Base-by-base conservation (phyloP, 2,888 invertebrate genomes). In the Melieria crassipennis region DNA sequence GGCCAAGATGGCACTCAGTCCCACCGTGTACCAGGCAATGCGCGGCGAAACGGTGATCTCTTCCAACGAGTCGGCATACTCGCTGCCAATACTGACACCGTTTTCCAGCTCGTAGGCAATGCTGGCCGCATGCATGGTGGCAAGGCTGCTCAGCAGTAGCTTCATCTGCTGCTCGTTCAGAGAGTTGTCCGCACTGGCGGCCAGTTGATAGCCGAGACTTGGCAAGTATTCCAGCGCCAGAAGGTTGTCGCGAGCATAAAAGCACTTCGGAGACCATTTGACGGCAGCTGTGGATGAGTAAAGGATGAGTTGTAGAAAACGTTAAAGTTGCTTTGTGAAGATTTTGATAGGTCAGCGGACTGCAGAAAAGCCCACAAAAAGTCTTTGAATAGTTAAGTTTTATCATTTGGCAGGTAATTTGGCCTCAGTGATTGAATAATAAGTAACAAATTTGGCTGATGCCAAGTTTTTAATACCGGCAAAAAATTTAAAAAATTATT, bases 221-320 rank as follows among this genome's bases (percentile, higher is more conserved):
- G 72, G 75, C 2, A 88, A 75, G 75, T 88, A 83, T 78, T 88
- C 87, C 16, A 88, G 78, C 4, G 88, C 86, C 6, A 85, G 73
- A 0, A 85, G 75, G 74, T 85, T 82, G 42, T 80, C 73, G 0
- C 85, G 83, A 0, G 80, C 75, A 43, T 83, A 82, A 69, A 81
- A 86, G 67, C 84, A 84, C 48, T 80, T 77, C 6, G 88, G 82
- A 4, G 79, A 76, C 83, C 84, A 84, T 45, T 69, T 46, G 4
- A 57, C 61, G 55, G 68, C 56, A n/a, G 79, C 80, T 81, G 65
- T 7, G 73, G 65, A 65, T 43, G 46, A 45, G 11, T 45, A 6
- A 62, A 13, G 30, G 30, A 30, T 30, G 2, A 30, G 30, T 30
- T 30, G 30, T 16, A 16, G 16, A 16, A 16, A 16, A 16, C 0